Percentiles rank a stretch among this genome's conserved stretches.
Evolutionary conservation across 2,888 invertebrate genomes (phyloP).

Genomic region (Drosophila algonquin): DNA sequence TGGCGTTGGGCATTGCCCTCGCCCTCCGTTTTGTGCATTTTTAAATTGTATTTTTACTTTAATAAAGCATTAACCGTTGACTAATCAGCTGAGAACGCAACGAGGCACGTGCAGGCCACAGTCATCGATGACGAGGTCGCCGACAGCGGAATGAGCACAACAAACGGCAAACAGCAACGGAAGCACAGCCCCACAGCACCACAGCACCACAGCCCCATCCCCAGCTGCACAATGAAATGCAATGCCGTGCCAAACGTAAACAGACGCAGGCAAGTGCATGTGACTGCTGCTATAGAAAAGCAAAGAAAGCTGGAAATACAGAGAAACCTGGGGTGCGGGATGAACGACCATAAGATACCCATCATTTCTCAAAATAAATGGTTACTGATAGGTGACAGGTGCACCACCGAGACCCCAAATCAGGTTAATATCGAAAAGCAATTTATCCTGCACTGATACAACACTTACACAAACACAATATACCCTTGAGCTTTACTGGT

Average conservation of each 20-base stretch:
- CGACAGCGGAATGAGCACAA: background rate
- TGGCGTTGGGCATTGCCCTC: conserved; percentile 5
- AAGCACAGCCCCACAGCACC: background rate
- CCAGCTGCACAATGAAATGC: conserved; percentile 1
- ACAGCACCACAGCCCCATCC: background rate
- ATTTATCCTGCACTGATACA: too few species aligned
- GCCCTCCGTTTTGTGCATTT: conserved; percentile 18
- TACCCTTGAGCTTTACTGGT: too few species aligned
- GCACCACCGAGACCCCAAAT: too few species aligned
- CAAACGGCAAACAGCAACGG: background rate
- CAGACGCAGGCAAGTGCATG: conserved; percentile 28
- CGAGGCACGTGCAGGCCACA: conserved; percentile 55
- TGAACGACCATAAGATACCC: background rate
- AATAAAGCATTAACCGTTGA: conserved; percentile 56
- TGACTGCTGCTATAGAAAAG: background rate
- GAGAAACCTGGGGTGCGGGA: background rate
- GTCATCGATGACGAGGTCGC: conserved; percentile 22
- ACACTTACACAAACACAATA: too few species aligned
- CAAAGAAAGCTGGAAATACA: background rate
- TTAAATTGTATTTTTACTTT: conserved; percentile 42
- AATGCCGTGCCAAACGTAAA: conserved; percentile 17
- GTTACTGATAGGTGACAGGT: too few species aligned
- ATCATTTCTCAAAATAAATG: too few species aligned
- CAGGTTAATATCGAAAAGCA: too few species aligned
- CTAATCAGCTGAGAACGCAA: conserved; percentile 49